Base-by-base conservation (phyloP, 2,888 invertebrate genomes). In the Sthenelais limicola region DNA sequence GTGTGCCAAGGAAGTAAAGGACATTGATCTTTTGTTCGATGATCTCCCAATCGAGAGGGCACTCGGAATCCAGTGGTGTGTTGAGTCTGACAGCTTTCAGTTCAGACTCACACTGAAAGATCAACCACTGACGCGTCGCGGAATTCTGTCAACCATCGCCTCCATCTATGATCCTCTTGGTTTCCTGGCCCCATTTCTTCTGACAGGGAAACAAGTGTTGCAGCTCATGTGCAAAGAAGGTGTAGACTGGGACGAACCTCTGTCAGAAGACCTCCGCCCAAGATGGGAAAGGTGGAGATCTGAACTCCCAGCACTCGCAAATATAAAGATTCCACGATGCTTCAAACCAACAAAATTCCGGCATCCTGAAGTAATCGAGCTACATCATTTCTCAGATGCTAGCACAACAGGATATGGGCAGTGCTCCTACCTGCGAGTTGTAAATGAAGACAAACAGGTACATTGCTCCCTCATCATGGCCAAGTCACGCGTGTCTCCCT, bases 351-450 rank as follows among this genome's bases (percentile, higher is more conserved):
- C 26, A n/a, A 71, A 58, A 2, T 78, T 78, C 74, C 78, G 75
- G 1, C 47, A 73, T 0, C 49, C 72, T 5, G 33, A 48, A 18
- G n/a, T 21, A 1, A 43, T 52, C 1, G 72, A 77, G 52, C 21
- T 79, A 28, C 78, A 79, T 68, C 77, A 77, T 48, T 80, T 80
- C 58, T 74, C 75, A 5, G 78, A 80, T 77, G 71, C 71, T 4
- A 35, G 68, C 24, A 43, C 48, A 21, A 18, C 32, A 7, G 71
- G 71, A 4, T 71, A 68, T 71, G 71, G 71, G 9, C 71, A 71
- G n/a, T 71, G 71, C 28, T 38, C 67, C 3, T 72, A 72, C 43
- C 21, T 72, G 12, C 33, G 72, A 18, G 32, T 72, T 5, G 26
- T 49, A 9, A 35, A 49, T 24, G 38, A 38, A 3, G 18, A 15